phyloP scores from a whole-genome alignment of 2,797 vertebrate genomes.

The Galaxias olidus region DNA sequence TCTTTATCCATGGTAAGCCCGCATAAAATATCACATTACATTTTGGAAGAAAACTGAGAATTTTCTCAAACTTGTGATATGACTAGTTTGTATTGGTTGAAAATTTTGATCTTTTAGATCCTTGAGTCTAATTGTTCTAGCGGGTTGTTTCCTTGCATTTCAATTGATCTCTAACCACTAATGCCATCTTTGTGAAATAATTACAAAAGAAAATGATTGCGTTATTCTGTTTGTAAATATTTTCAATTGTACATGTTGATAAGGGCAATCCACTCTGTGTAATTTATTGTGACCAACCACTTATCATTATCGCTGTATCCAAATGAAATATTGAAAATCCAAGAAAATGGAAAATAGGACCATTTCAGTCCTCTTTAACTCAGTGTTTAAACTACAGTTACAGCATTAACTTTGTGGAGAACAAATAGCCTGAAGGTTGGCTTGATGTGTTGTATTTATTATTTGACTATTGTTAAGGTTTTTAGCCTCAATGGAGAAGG shows the following conservation, averaged over 20 bases:
- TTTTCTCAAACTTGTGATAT: background rate
- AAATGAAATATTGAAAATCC: background rate
- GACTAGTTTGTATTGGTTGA: background rate
- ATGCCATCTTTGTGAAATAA: conserved; percentile 10
- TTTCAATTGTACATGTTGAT: conserved; percentile 31
- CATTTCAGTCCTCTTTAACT: background rate
- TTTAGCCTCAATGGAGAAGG: no score
- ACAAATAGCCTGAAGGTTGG: background rate
- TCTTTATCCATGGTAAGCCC: no score
- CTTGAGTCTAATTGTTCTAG: no score
- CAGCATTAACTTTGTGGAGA: background rate
- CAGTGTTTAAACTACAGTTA: background rate
- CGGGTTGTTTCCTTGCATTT: no score
- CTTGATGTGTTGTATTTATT: no score
- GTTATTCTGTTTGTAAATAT: conserved; percentile 30
- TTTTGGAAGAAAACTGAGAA: no score
- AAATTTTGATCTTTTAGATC: no score
- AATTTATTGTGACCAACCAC: conserved; percentile 16
- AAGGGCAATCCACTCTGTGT: conserved; percentile 6
- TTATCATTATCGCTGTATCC: conserved; percentile 1
- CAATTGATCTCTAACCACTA: background rate
- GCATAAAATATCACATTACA: background rate
- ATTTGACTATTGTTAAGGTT: no score
- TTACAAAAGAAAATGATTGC: background rate
- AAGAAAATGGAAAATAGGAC: background rate